phyloP scores from a whole-genome alignment of 2,797 vertebrate species.

The Anguilla anguilla region DNA sequence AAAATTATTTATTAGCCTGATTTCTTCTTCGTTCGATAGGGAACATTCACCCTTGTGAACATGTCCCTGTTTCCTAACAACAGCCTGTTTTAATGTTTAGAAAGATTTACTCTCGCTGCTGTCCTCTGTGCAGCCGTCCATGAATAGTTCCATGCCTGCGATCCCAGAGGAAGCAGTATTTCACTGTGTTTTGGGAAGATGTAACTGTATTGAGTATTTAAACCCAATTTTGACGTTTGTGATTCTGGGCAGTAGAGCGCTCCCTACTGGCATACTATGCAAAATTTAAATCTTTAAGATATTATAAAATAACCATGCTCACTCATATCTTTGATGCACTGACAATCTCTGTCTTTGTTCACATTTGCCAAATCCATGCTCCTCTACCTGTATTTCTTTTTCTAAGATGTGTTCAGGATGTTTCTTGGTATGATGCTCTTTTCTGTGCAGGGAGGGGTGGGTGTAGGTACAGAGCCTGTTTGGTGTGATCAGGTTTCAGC shows the following conservation, averaged over 20 bases:
- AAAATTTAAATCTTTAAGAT: too few species aligned
- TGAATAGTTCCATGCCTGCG: not conserved
- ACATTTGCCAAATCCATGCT: too few species aligned
- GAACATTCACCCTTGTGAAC: not conserved
- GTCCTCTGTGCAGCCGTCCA: not conserved
- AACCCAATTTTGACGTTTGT: not conserved
- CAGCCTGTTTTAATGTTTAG: not conserved
- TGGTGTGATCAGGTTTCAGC: too few species aligned
- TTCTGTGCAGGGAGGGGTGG: too few species aligned
- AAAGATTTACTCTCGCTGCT: not conserved
- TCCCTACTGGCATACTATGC: too few species aligned
- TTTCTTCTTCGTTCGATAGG: not conserved
- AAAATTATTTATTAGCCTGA: not conserved
- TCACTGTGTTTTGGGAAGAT: not conserved
- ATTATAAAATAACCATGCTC: too few species aligned
- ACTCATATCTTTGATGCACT: too few species aligned
- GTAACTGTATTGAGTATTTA: not conserved
- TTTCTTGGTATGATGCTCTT: too few species aligned
- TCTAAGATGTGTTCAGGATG: too few species aligned
- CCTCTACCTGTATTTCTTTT: too few species aligned
- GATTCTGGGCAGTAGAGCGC: not conserved
- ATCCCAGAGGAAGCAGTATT: conserved; percentile 9
- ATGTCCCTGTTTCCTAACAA: not conserved
- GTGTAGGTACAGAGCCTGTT: too few species aligned
- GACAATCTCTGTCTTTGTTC: too few species aligned